Percentiles rank a stretch among this genome's conserved stretches.
Conservation (phyloP, 2,113 vertebrate species). For the Triplophysa siluroides region DNA sequence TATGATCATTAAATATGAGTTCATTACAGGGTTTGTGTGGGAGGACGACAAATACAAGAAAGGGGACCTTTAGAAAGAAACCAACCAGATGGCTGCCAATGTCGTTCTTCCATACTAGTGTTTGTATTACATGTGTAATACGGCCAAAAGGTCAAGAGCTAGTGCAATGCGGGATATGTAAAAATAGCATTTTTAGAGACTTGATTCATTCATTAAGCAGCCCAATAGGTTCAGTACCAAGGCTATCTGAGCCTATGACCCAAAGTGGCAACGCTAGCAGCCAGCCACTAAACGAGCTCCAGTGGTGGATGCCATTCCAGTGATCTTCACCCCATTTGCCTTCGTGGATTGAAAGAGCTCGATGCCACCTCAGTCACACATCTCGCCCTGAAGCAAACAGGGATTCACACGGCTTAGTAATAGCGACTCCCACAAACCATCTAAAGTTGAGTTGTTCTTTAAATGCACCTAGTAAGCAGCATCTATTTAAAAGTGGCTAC, state of each 20-base stretch:
- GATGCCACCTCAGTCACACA: constrained; percentile 97
- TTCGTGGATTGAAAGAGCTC: constrained; percentile 91
- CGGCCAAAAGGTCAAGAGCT: constrained; percentile 51
- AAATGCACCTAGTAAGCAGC: constrained; percentile 76
- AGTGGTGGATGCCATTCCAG: constrained; percentile 91
- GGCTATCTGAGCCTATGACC: constrained; percentile 89
- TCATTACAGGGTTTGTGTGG: constrained; percentile 82
- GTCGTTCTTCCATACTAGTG: constrained; percentile 60
- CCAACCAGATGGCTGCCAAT: constrained; percentile 80
- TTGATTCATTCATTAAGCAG: constrained; percentile 51
- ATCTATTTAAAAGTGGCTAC: constrained; percentile 66
- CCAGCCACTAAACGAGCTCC: constrained; percentile 89
- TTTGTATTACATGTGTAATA: constrained; percentile 43
- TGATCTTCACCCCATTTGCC: constrained; percentile 92
- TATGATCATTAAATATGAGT: constrained; percentile 66
- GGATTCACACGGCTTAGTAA: constrained; percentile 98
- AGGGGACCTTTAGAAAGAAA: constrained; percentile 70
- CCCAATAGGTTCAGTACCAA: constrained; percentile 81
- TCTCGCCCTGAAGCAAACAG: constrained; percentile 98
- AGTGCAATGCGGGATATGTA: constrained; percentile 53
- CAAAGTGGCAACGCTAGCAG: constrained; percentile 86
- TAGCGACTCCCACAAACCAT: constrained; percentile 85
- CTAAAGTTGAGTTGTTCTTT: constrained; percentile 53
- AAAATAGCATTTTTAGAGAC: constrained; percentile 71
- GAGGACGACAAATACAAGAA: constrained; percentile 74